phyloP scores from a whole-genome alignment of 2,888 invertebrate species.

The Orthosia cruda region DNA sequence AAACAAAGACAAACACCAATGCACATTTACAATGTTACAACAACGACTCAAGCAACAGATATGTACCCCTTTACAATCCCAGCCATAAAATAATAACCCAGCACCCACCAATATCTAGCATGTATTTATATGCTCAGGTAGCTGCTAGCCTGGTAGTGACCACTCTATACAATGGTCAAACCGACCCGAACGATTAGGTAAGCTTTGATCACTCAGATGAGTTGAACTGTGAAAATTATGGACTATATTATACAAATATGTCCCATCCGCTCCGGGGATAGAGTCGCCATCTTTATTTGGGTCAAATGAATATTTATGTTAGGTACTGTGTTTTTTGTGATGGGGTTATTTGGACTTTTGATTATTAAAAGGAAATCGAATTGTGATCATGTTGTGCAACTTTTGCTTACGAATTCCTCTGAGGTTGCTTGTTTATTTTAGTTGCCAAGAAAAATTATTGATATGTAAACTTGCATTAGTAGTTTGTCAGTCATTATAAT shows the following conservation, averaged over 20 bases:
- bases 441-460: too few relatives aligned
- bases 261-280: slow-evolving; percentile 40
- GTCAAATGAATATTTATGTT: slow-evolving; percentile 58
- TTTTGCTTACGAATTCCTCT: too few relatives aligned
- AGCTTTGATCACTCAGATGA: slow-evolving; percentile 77
- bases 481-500: too few relatives aligned
- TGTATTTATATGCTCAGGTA: slow-evolving; percentile 50
- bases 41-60: not conserved
- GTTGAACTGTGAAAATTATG: slow-evolving; percentile 71
- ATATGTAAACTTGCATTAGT: too few relatives aligned
- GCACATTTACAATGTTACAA: not conserved
- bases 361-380: not conserved
- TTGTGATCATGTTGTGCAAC: not conserved
- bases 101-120: slow-evolving; percentile 17
- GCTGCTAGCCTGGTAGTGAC: slow-evolving; percentile 20
- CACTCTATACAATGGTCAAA: slow-evolving; percentile 64
- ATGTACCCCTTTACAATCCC: not conserved
- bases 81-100: slow-evolving; percentile 14
- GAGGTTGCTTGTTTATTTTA: too few relatives aligned
- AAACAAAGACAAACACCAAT: not conserved
- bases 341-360: slow-evolving; percentile 2
- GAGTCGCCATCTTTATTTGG: slow-evolving; percentile 53
- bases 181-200: slow-evolving; percentile 73
- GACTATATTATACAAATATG: slow-evolving; percentile 63
- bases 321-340: slow-evolving; percentile 1